Evolutionary conservation across 2,113 vertebrate genomes (phyloP).

Genomic region (Delphinapterus leucas): DNA sequence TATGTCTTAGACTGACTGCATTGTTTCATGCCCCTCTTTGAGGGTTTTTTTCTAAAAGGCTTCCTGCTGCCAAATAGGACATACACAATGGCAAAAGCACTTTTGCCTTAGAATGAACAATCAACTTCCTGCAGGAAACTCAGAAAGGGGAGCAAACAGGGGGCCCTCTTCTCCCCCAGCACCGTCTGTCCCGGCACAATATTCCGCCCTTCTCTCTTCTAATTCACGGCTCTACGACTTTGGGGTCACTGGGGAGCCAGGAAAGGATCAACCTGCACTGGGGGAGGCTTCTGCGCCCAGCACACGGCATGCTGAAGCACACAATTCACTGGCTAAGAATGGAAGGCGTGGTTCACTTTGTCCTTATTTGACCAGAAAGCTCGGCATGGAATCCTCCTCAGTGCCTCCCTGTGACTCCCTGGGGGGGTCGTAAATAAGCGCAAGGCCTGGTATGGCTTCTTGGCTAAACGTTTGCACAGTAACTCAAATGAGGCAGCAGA

Average conservation of each 20-base stretch:
- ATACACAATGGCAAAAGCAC: background rate
- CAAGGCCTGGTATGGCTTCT: constrained; percentile 37
- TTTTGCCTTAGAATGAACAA: background rate
- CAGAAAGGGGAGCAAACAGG: background rate
- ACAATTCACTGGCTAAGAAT: constrained; percentile 28
- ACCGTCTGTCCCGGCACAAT: background rate
- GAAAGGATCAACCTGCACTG: background rate
- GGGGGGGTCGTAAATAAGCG: constrained; percentile 25
- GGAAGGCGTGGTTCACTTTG: constrained; percentile 63
- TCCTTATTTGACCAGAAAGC: constrained; percentile 76
- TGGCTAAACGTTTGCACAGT: constrained; percentile 58
- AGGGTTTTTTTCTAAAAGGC: background rate
- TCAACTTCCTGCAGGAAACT: constrained; percentile 2
- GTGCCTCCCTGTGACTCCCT: background rate
- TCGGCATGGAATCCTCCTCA: background rate
- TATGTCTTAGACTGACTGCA: background rate
- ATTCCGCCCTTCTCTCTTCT: background rate
- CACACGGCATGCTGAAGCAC: background rate
- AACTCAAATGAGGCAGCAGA: constrained; percentile 69
- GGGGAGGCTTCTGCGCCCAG: background rate
- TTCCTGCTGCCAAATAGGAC: background rate
- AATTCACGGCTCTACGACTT: background rate
- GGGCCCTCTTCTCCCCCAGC: background rate
- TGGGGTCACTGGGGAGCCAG: background rate
- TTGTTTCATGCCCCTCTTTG: background rate